Base-by-base conservation (phyloP, 2,888 invertebrate species). In the Dioctria linearis region DNA sequence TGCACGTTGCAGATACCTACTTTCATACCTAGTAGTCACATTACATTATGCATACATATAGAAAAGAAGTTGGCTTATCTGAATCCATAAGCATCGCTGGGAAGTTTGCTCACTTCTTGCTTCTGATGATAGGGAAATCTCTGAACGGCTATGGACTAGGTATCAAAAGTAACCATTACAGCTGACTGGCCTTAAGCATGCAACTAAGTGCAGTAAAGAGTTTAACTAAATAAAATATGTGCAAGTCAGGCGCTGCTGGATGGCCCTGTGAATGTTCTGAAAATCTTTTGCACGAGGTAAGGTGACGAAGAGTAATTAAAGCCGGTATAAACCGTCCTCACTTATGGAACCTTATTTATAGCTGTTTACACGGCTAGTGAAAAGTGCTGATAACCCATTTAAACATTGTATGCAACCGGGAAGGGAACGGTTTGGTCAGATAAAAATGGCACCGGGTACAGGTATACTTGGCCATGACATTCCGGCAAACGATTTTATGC, bases 231-330 rank as follows among this genome's bases (percentile, higher is more conserved):
- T 25, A 25, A 25, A 25, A 25, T 25, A 25, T 25, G 46, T 46
- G 46, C 46, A 46, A 25, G 25, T 46, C 46, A 25, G 46, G 46
- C 46, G 46, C 8, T 46, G 8, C 8, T 46, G 46, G 46, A 46
- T 46, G 46, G 46, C 8, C 5, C 46, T 8, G 5, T 8, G 8
- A 46, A 46, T 46, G 8, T 5, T 46, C 46, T 8, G 46, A 8
- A 6, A 46, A 46, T 8, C 46, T 46, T 46, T 8, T 46, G 46
- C 46, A 46, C 8, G 0, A 51, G 51, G 11, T 51, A 9, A 51
- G 6, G 11, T 67, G 67, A 67, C 49, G 67, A 67, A 67, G 67
- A 71, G 51, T 71, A 71, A 71, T 67, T 67, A 67, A 67, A 67
- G 13, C 46, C n/a, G 9, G 46, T 25, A 25, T 25, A 25, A 25